Evolutionary conservation across 2,797 vertebrate genomes (phyloP), one percentile per base, ranked within the genome.

Genomic region (Acanthurus lineatus): DNA sequence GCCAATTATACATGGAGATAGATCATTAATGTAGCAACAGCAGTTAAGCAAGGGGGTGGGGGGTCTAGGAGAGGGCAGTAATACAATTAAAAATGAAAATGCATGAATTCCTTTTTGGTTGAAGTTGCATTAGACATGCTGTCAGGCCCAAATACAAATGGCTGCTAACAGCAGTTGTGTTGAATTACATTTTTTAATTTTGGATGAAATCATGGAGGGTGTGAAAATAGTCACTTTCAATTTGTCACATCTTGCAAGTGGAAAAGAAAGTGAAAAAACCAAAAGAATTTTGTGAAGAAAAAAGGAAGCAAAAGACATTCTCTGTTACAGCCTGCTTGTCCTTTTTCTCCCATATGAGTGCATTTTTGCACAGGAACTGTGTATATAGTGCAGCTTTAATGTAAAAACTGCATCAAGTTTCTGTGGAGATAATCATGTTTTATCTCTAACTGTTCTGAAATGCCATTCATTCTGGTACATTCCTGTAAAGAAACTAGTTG

Each of bases 141-240:
- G 16, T 70, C 47, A 52, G 25, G 35, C n/a, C 7, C 19, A 19
- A 40, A 42, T 45, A 49, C 20, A 44, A 42, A 42, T 42, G 40
- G 11, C 11, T 42, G 20, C 25, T 2, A 16, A 47, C 0, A 44
- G 35, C 49, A 35, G 5, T 51, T 69, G 49, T 56, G 58, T 28
- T 11, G 58, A 62, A 56, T 62, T 61, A n/a, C 9, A 25, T 19
- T 3, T 51, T 22, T 8, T 42, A 1, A 59, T 32, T 52, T 38
- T 15, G 16, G 47, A 74, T 56, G 10, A 62, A 48, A 63, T 45
- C 17, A 22, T 3, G 20, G 12, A 56, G 48, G 19, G 28, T 45
- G 22, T 67, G 12, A 72, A 77, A 69, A 76, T n/a, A 69, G 53
- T 54, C 38, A 7, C n/a, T 61, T 69, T 59, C 15, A 58, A 63